Base-by-base conservation (phyloP, 1,140 invertebrate species). In the Drosophila pandora region DNA sequence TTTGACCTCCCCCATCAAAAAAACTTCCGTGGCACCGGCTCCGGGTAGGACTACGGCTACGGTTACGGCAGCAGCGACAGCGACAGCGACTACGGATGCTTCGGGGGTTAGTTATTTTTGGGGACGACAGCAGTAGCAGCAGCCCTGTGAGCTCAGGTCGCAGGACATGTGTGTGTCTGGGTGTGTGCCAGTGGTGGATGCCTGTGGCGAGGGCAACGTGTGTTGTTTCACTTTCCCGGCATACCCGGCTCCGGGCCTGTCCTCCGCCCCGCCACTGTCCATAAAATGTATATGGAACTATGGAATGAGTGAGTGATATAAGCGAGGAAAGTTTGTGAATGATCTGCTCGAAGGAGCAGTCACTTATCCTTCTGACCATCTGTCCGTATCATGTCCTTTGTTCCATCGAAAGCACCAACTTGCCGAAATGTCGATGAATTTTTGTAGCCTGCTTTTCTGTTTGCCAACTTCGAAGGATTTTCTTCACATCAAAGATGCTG, bases 61-160 rank as follows among this genome's bases (percentile, higher is more conserved):
- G 34, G 34, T n/a, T 37, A 37, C 34, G 34, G 34, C 34, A 37
- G 12, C 17, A 17, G 17, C 17, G 17, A 37, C 17, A 17, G 17
- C 17, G 17, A 37, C 34, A 32, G 32, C 32, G 32, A 32, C 32
- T 28, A 4, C 32, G 32, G 9, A 8, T 32, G 9, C 56, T 37
- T 63, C 64, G 81, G 76, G 80, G 80, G 80, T 83, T 72, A 83
- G 76, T 80, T 83, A 83, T 80, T 84, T 83, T 84, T 80, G 76
- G 81, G 65, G 48, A 84, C 65, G 71, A 63, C 57, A 76, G 54
- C 53, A 47, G 57, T 17, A 48, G 32, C 34, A 62, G 23, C 32
- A 49, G 63, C 63, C 59, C 63, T 50, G 43, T 32, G n/a, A 49
- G 17, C 45, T 64, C 21, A 22, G 17, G 43, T 43, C 41, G n/a